Conservation (phyloP, 2,888 invertebrate species). For the Rugalucina vietnamica region DNA sequence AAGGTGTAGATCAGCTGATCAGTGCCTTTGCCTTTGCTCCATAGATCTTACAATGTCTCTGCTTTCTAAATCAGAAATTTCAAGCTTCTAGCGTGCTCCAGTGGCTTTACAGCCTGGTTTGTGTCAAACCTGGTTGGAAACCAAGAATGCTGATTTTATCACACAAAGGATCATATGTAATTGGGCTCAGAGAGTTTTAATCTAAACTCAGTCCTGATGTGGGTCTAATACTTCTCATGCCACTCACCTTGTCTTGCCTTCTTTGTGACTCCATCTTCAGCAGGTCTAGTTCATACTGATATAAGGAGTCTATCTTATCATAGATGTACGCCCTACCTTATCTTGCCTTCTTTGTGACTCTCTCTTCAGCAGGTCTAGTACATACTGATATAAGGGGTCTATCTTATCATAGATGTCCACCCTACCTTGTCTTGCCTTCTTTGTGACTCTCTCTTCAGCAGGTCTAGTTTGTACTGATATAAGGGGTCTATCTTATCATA, state of each 20-base stretch:
- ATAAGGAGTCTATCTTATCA: slow-evolving; percentile 64
- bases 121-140: too few relatives aligned
- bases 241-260: slow-evolving; percentile 5
- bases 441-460: slow-evolving; percentile 62
- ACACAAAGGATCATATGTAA: too few relatives aligned
- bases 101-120: too few relatives aligned
- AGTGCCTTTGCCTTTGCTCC: too few relatives aligned
- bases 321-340: slow-evolving; percentile 6
- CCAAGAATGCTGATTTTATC: too few relatives aligned
- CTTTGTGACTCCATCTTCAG: slow-evolving; percentile 61
- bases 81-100: too few relatives aligned
- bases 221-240: too few relatives aligned
- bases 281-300: slow-evolving; percentile 64
- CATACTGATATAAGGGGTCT: slow-evolving; percentile 67
- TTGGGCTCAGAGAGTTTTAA: too few relatives aligned
- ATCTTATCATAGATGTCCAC: slow-evolving; percentile 54
- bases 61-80: too few relatives aligned
- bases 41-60: too few relatives aligned
- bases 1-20: too few relatives aligned
- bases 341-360: slow-evolving; percentile 45
- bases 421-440: slow-evolving; percentile 12
- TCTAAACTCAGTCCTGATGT: too few relatives aligned
- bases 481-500: slow-evolving; percentile 64
- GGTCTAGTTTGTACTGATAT: slow-evolving; percentile 63
- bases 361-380: slow-evolving; percentile 64